These are phyloP conservation scores for Macrostomum cliftonense DNA, from an alignment of 2,888 invertebrate genomes.

Conservation along the genomic window DNA sequence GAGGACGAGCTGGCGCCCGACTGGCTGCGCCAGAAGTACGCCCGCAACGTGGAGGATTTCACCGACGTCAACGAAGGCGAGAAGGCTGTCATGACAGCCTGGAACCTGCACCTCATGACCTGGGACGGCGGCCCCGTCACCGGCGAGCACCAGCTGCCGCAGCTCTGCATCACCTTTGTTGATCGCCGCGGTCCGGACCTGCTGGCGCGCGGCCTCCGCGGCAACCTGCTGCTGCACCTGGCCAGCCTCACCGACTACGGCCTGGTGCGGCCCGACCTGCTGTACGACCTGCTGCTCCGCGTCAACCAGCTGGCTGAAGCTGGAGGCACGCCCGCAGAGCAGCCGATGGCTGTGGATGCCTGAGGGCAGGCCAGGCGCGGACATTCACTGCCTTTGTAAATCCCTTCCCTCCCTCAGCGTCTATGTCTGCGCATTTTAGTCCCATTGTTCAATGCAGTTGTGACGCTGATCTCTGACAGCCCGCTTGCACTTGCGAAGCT, in stretches of 20 bases:
- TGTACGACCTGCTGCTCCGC: no score
- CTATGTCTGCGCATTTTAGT: no score
- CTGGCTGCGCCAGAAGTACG: conserved; percentile 51
- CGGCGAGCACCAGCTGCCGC: conserved; percentile 6
- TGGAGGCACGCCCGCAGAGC: no score
- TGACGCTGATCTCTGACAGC: no score
- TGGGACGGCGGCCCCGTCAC: conserved; percentile 1
- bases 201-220: conserved; percentile 5
- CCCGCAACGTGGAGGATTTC: conserved; percentile 63
- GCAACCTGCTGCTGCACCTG: conserved; percentile 10
- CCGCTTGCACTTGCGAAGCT: no score
- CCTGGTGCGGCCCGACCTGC: conserved; percentile 3
- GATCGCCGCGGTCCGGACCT: not conserved
- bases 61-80: conserved; percentile 95
- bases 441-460: no score
- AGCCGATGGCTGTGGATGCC: no score
- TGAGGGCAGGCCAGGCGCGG: no score
- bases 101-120: conserved; percentile 59
- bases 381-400: no score
- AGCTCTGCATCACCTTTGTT: conserved; percentile 1
- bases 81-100: conserved; percentile 92
- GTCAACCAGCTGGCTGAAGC: no score
- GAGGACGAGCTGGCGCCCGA: conserved; percentile 74
- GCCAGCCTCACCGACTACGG: conserved; percentile 10
- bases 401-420: no score